A percentile compares a stretch with the other conserved stretches of the same genome.
These are phyloP conservation scores for Euphonia xanthogaster DNA, from an alignment of 2,797 vertebrate species.

Conservation along the genomic window DNA sequence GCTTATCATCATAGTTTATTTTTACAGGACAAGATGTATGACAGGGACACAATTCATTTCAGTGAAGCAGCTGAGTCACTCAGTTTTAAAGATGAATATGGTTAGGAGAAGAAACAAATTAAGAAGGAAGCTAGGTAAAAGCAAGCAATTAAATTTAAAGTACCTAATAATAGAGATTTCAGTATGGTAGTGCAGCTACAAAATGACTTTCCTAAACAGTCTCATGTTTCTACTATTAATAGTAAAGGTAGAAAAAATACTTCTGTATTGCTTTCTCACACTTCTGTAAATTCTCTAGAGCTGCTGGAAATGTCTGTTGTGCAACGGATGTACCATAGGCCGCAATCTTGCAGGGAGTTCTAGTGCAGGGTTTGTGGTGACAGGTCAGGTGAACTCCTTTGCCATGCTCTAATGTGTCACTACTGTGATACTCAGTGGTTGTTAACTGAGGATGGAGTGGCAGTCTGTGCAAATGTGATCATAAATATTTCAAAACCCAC, in stretches of 20 bases:
- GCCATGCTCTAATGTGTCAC: background rate
- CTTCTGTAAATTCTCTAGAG: background rate
- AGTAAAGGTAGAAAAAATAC: background rate
- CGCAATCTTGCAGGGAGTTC: background rate
- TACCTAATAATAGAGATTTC: background rate
- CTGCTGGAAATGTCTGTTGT: background rate
- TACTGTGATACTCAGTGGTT: background rate
- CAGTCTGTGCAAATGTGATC: background rate
- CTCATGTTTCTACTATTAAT: background rate
- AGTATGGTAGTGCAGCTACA: background rate
- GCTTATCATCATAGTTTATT: background rate
- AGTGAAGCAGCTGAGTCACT: background rate
- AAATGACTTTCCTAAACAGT: background rate
- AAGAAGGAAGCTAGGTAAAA: background rate
- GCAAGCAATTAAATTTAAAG: background rate
- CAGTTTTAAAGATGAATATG: background rate
- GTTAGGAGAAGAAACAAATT: background rate
- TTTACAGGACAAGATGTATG: background rate
- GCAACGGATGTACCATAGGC: background rate
- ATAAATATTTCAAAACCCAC: background rate
- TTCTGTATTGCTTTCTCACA: background rate
- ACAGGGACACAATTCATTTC: background rate
- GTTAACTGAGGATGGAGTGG: background rate
- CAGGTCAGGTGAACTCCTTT: background rate
- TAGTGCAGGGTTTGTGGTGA: background rate